Conservation (phyloP, 2,113 vertebrate species). For the Thalassarche chlororhynchos region DNA sequence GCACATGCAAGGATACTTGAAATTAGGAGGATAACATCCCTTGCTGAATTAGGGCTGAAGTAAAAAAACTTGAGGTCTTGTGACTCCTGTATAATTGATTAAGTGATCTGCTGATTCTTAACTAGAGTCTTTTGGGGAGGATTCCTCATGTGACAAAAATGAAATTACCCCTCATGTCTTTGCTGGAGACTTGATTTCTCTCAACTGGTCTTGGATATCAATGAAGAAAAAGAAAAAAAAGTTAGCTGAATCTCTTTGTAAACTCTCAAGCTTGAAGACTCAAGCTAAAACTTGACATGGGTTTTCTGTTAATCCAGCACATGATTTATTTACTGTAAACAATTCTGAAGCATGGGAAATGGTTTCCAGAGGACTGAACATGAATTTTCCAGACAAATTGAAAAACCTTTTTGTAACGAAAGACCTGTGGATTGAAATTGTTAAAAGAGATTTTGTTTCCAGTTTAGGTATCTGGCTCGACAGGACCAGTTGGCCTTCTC, state of each 20-base stretch:
- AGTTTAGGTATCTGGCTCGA: not conserved
- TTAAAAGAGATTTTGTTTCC: constrained; percentile 8
- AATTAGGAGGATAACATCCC: not conserved
- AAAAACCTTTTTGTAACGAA: constrained; percentile 3
- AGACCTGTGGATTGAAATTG: not conserved
- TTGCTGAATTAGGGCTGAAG: not conserved
- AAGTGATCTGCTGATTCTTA: not conserved
- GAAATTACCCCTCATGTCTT: not conserved
- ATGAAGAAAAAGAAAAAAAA: not conserved
- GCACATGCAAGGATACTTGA: not conserved
- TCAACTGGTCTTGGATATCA: not conserved
- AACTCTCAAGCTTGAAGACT: not conserved
- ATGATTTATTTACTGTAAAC: constrained; percentile 51
- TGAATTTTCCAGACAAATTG: not conserved
- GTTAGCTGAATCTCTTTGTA: not conserved
- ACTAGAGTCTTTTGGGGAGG: not conserved
- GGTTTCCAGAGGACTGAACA: not conserved
- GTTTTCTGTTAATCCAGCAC: constrained; percentile 22
- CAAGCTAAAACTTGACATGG: not conserved
- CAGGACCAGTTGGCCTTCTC: not conserved
- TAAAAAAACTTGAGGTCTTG: not conserved
- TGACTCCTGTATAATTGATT: not conserved
- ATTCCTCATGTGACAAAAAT: not conserved
- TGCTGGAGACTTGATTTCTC: not conserved
- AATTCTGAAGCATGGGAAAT: constrained; percentile 11